Conservation (phyloP, 2,113 vertebrate species). For the Hystrix brachyura region DNA sequence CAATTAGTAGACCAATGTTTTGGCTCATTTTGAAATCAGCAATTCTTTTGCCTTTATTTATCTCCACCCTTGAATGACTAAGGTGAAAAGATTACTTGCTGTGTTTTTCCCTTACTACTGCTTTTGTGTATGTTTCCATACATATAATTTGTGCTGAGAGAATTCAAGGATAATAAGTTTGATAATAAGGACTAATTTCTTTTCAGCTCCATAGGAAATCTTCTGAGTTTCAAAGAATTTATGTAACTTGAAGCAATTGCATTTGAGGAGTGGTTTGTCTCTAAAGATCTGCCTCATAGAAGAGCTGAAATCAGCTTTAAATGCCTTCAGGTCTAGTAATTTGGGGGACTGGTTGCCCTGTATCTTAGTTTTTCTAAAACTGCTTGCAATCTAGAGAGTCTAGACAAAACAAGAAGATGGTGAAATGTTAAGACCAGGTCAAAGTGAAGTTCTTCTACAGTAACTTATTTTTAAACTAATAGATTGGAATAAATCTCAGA, state of each 20-base stretch:
- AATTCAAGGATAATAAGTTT: conserved; percentile 46
- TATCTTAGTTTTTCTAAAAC: conserved; percentile 45
- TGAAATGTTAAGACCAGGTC: not conserved
- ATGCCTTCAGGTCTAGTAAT: not conserved
- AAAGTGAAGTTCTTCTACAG: not conserved
- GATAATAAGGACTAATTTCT: conserved; percentile 48
- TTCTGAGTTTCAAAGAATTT: conserved; percentile 51
- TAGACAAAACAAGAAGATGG: not conserved
- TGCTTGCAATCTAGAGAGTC: not conserved
- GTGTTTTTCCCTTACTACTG: conserved; percentile 41
- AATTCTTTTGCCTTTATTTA: conserved; percentile 26
- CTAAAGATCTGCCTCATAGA: not conserved
- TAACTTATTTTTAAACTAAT: conserved; percentile 16
- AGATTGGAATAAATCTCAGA: not conserved
- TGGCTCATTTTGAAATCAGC: conserved; percentile 58
- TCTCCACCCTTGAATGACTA: not conserved
- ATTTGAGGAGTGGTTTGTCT: conserved; percentile 7
- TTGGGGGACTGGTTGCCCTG: not conserved
- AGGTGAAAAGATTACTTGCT: conserved; percentile 30
- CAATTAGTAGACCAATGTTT: not conserved
- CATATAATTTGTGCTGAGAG: conserved; percentile 32
- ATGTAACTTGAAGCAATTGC: conserved; percentile 21
- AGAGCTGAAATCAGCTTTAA: not conserved
- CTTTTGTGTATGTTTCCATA: not conserved
- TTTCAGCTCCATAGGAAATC: not conserved